Evolutionary conservation across 2,888 invertebrate species (phyloP), one percentile per base, ranked within the genome.

Genomic region (Glaucopsyche alexis): DNA sequence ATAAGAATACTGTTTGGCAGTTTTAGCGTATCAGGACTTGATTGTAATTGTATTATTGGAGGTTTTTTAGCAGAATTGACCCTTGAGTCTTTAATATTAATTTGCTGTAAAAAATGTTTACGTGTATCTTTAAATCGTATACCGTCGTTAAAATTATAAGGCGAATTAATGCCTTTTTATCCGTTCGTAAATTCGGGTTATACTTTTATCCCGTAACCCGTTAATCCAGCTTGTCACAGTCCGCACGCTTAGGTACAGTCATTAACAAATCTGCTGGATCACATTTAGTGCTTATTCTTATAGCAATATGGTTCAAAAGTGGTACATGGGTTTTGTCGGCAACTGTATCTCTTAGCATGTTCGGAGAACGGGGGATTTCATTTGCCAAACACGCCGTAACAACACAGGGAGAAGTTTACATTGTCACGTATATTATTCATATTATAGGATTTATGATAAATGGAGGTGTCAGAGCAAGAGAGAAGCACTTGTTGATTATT

Each of bases 371-470:
- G 55, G 55, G 19, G 89, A 90, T 90, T 88, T 86, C 88, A 91
- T 91, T 87, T 88, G 87, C 85, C 87, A 86, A 89, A 89, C 85
- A 84, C 83, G 85, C 80, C 82, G 83, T 82, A 87, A 88, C 88
- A 89, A 88, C 88, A 89, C 86, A 81, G 81, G 81, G 82, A 79
- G 82, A 89, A 88, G 86, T 89, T 88, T 85, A 82, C 84, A 77
- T 84, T 84, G 83, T 85, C 87, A 89, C 86, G 88, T 88, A 86
- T 85, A 82, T 80, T 79, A 75, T 78, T 29, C 29, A 29, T 29
- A 29, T 29, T 19, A 69, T 42, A 55, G 55, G 9, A 19, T 55
- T 55, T 19, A 55, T 55, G 55, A 52, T 52, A 52, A 16, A 16
- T 52, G n/a, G 8, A n/a, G 16, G 16, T 52, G 0, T 52, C 8